Evolutionary conservation across 2,113 vertebrate species (phyloP).

Genomic region (Microtus oregoni): DNA sequence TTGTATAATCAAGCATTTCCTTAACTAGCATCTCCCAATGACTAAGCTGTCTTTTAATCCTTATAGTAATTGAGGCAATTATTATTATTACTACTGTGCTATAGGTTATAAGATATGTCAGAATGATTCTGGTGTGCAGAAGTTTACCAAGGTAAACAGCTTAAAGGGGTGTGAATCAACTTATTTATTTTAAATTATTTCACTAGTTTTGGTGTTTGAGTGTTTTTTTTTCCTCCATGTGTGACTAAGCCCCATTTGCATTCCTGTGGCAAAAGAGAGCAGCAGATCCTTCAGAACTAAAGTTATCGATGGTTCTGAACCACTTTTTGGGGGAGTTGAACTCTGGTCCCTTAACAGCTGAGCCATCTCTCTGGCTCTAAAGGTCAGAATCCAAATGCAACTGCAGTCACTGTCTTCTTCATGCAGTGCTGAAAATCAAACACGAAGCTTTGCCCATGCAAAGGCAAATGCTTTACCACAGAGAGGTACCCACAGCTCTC

Average conservation of each 20-base stretch:
- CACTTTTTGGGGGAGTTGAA: not conserved
- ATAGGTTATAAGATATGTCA: not conserved
- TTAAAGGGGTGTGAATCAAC: not conserved
- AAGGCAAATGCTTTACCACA: not conserved
- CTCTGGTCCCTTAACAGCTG: not conserved
- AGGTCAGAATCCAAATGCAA: not conserved
- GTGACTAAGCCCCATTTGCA: too few relatives aligned
- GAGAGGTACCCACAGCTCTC: not conserved
- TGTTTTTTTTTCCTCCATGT: not conserved
- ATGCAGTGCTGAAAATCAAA: too few relatives aligned
- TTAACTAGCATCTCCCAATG: not conserved
- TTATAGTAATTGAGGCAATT: not conserved
- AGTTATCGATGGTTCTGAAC: not conserved
- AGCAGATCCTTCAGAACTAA: not conserved
- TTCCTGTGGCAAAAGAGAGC: not conserved
- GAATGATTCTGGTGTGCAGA: not conserved
- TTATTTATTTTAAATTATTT: not conserved
- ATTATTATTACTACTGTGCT: not conserved
- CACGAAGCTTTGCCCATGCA: not conserved
- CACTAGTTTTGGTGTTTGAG: not conserved
- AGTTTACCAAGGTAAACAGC: not conserved
- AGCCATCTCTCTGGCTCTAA: not conserved
- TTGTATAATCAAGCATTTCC: not conserved
- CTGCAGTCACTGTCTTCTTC: not conserved
- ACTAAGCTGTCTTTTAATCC: not conserved